Evolutionary conservation across 2,888 invertebrate species (phyloP).

Genomic region (Lottia scabra): DNA sequence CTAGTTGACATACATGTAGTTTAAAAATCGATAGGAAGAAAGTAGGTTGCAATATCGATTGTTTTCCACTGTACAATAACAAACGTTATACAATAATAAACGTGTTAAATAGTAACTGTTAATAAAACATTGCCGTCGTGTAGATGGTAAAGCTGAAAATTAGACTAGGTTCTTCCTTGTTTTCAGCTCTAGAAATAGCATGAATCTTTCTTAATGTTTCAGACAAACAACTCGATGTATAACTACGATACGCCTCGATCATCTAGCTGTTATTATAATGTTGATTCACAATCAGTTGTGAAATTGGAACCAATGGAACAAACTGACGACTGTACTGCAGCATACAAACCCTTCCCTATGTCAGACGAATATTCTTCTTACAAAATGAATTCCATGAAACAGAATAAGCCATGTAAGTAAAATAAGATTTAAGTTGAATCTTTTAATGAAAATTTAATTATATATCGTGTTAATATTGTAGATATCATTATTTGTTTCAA

Average conservation of each 20-base stretch:
- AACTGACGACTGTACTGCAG: not conserved
- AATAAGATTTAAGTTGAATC: not conserved
- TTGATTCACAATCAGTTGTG: not conserved
- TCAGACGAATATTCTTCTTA: not conserved
- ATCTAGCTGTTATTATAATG: not conserved
- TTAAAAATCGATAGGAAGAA: too few relatives aligned
- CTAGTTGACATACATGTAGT: too few relatives aligned
- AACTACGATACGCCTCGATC: not conserved
- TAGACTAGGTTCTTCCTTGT: too few relatives aligned
- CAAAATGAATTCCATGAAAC: not conserved
- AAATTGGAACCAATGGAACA: conserved; percentile 2
- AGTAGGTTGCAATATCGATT: too few relatives aligned
- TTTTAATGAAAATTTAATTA: too few relatives aligned
- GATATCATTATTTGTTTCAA: not conserved
- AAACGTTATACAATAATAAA: too few relatives aligned
- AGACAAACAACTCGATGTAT: not conserved
- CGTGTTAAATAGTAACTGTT: too few relatives aligned
- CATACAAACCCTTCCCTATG: not conserved
- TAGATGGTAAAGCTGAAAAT: too few relatives aligned
- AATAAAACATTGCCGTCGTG: too few relatives aligned
- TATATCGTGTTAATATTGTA: too few relatives aligned
- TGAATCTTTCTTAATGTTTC: not conserved
- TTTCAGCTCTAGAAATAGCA: too few relatives aligned
- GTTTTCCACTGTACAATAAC: too few relatives aligned
- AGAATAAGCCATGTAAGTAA: not conserved